Conservation (phyloP, 2,888 invertebrate genomes). For the Nomada hirtipes region DNA sequence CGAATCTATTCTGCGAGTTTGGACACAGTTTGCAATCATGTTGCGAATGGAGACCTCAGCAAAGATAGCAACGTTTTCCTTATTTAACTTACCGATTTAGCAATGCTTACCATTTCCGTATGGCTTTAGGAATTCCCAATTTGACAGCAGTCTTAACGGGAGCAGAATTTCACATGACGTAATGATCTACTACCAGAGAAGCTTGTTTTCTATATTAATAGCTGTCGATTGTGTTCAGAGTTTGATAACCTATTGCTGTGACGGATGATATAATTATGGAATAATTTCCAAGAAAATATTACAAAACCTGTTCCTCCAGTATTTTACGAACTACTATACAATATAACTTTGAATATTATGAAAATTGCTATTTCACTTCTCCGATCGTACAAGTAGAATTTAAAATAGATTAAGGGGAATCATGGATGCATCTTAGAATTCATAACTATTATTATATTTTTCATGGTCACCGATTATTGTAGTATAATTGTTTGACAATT, state of each 20-base stretch:
- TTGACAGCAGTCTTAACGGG: background rate
- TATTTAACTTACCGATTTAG: background rate
- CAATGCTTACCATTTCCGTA: background rate
- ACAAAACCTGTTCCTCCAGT: background rate
- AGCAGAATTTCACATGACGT: background rate
- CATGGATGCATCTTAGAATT: too few species aligned
- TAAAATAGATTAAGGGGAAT: too few species aligned
- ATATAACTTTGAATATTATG: too few species aligned
- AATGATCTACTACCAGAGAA: background rate
- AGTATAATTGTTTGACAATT: too few species aligned
- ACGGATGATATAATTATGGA: too few species aligned
- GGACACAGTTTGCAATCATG: too few species aligned
- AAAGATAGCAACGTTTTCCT: constrained; percentile 10
- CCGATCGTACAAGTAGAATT: too few species aligned
- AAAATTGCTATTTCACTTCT: too few species aligned
- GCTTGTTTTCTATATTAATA: background rate
- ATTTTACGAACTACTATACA: background rate
- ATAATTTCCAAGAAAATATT: background rate
- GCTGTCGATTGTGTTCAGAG: background rate
- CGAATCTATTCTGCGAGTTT: background rate
- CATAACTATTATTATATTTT: too few species aligned
- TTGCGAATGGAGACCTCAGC: background rate
- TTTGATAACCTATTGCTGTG: constrained; percentile 4
- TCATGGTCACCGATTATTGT: too few species aligned
- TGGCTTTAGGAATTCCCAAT: constrained; percentile 4